phyloP scores from a whole-genome alignment of 2,113 vertebrate species.

The Spizaetus ornatus region DNA sequence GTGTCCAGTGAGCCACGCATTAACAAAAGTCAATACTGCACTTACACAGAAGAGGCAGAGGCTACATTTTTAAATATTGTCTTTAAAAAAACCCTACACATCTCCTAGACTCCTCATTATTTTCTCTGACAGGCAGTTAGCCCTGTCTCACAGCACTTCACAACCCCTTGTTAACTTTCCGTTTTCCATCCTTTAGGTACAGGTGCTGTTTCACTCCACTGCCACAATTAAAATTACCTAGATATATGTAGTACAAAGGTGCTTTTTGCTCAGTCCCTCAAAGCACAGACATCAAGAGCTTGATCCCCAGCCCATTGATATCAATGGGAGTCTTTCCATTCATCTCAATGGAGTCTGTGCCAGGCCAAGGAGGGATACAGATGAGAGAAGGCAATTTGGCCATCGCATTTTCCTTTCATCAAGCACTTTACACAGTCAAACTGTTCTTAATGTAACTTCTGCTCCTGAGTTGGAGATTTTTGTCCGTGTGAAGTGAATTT shows the following conservation, averaged over 20 bases:
- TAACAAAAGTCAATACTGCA: background rate
- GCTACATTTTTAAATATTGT: background rate
- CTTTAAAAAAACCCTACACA: background rate
- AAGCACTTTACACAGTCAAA: background rate
- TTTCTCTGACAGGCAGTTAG: background rate
- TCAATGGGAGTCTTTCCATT: background rate
- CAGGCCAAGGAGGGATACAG: background rate
- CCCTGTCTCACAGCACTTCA: background rate
- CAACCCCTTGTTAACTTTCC: background rate
- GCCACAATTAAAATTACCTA: background rate
- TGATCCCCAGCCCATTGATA: background rate
- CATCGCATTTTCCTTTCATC: background rate
- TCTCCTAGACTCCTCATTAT: background rate
- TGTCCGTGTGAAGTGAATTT: background rate
- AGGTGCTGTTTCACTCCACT: background rate
- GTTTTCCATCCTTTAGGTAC: background rate
- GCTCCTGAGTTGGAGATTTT: background rate
- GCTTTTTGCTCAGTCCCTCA: background rate
- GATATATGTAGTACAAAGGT: background rate
- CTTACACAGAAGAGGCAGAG: background rate
- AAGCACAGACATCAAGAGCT: background rate
- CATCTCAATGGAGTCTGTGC: background rate
- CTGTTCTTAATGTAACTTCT: background rate
- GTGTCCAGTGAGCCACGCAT: accelerated
- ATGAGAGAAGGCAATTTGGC: background rate